phyloP scores from a whole-genome alignment of 2,888 invertebrate species.

The Acrobasis consociella region DNA sequence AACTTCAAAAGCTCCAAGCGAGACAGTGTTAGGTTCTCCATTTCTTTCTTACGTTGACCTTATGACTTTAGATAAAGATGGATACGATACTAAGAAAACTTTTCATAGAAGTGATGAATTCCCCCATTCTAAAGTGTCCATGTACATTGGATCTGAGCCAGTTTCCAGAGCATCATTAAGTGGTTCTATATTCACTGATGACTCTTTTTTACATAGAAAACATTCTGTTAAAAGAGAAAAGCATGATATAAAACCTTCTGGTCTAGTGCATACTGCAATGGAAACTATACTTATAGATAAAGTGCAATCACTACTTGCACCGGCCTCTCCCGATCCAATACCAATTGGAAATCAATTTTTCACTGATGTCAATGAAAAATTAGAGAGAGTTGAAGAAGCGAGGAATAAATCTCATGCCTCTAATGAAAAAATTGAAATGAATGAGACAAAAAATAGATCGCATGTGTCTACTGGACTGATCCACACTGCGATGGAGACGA shows the following conservation, averaged over 20 bases:
- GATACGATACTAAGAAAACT: constrained; percentile 48
- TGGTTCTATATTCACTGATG: constrained; percentile 53
- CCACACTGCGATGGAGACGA: constrained; percentile 75
- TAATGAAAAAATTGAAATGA: constrained; percentile 46
- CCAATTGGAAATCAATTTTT: constrained; percentile 61
- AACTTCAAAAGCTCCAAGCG: constrained; percentile 67
- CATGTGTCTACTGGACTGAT: constrained; percentile 48
- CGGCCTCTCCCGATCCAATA: constrained; percentile 60
- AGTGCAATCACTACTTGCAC: constrained; percentile 70
- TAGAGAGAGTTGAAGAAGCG: constrained; percentile 61
- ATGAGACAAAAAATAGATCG: constrained; percentile 47
- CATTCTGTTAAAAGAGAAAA: constrained; percentile 51
- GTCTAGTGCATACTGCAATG: constrained; percentile 79
- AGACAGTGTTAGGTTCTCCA: constrained; percentile 79
- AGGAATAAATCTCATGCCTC: constrained; percentile 40
- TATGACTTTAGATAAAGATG: constrained; percentile 63
- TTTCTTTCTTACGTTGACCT: constrained; percentile 77
- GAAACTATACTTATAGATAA: constrained; percentile 82
- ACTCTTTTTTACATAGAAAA: constrained; percentile 46
- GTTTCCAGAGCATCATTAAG: constrained; percentile 67
- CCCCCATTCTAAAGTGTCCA: constrained; percentile 57
- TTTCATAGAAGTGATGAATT: constrained; percentile 67
- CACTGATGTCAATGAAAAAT: constrained; percentile 64
- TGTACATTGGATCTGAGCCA: constrained; percentile 78
- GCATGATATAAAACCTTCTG: constrained; percentile 56